Percentiles rank a stretch among this genome's conserved stretches.
These are phyloP conservation scores for Phenganax stokvisi DNA, from an alignment of 92 coral and sea anemone genomes.

Conservation along the genomic window DNA sequence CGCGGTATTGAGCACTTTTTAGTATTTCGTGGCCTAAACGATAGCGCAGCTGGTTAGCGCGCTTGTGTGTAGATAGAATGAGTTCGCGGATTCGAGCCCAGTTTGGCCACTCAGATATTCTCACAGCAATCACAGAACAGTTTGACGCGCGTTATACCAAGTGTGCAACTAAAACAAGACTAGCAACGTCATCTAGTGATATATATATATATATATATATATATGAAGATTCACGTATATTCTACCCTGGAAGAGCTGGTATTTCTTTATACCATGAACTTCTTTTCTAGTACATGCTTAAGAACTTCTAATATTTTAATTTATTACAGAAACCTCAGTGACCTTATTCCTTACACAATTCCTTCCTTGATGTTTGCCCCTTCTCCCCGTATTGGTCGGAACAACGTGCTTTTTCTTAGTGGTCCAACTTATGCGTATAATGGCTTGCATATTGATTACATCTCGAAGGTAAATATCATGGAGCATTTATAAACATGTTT, in stretches of 20 bases:
- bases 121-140: too few relatives aligned
- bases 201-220: too few relatives aligned
- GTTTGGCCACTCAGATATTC: too few relatives aligned
- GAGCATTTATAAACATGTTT: not conserved
- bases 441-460: slow-evolving; percentile 80
- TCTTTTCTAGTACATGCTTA: not conserved
- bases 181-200: not conserved
- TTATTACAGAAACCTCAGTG: slow-evolving; percentile 59
- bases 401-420: slow-evolving; percentile 67
- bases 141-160: too few relatives aligned
- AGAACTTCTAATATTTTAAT: not conserved
- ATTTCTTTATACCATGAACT: not conserved
- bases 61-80: too few relatives aligned
- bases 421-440: slow-evolving; percentile 75
- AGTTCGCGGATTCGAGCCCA: too few relatives aligned
- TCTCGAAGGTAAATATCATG: slow-evolving; percentile 58
- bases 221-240: too few relatives aligned
- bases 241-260: not conserved
- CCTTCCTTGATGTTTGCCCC: slow-evolving; percentile 81
- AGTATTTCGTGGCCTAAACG: too few relatives aligned
- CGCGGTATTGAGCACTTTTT: too few relatives aligned
- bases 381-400: slow-evolving; percentile 57
- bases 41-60: too few relatives aligned
- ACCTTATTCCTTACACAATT: slow-evolving; percentile 60
- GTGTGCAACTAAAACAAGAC: not conserved